A percentile compares a stretch with the other conserved stretches of the same genome.
These are phyloP conservation scores for Drosophila parvula DNA, from an alignment of 1,140 invertebrate genomes.

Conservation along the genomic window DNA sequence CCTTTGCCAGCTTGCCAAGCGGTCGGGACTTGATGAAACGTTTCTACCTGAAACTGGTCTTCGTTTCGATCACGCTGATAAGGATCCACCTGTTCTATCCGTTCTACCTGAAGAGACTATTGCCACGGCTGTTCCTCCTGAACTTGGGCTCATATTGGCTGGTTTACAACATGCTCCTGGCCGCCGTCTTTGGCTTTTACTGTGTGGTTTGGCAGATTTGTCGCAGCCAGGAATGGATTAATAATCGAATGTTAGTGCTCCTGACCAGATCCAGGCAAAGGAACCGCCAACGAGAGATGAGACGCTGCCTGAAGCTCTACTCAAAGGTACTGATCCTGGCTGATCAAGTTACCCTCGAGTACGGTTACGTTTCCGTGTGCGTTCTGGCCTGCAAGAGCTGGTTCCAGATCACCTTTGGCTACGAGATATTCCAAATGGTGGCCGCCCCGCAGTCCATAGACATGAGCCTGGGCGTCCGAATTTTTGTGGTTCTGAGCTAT, in stretches of 20 bases:
- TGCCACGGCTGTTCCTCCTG: not conserved
- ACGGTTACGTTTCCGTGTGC: slow-evolving; percentile 1
- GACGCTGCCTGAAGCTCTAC: slow-evolving; percentile 16
- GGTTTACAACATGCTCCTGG: slow-evolving; percentile 44
- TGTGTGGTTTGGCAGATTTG: slow-evolving; percentile 36
- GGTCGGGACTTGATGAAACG: not conserved
- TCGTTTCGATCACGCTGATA: slow-evolving; percentile 21
- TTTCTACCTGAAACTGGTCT: slow-evolving; percentile 20
- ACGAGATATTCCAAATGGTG: slow-evolving; percentile 43
- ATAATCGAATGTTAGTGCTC: slow-evolving; percentile 6
- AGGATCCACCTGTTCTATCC: slow-evolving; percentile 35
- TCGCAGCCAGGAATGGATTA: slow-evolving; percentile 33
- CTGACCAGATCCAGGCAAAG: not conserved
- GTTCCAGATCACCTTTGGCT: slow-evolving; percentile 49
- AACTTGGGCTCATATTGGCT: slow-evolving; percentile 24
- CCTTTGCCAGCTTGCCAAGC: slow-evolving; percentile 3
- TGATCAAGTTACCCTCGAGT: slow-evolving; percentile 6
- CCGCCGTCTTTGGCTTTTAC: slow-evolving; percentile 24
- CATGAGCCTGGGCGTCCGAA: slow-evolving; percentile 5
- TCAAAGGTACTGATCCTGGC: not conserved
- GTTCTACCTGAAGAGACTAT: slow-evolving; percentile 21
- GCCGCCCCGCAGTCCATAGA: slow-evolving; percentile 19
- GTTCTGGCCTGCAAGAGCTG: slow-evolving; percentile 46
- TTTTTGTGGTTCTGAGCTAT: slow-evolving; percentile 40
- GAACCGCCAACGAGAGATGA: not conserved